Evolutionary conservation across 2,113 vertebrate species (phyloP).

Genomic region (Accipiter virgatus): DNA sequence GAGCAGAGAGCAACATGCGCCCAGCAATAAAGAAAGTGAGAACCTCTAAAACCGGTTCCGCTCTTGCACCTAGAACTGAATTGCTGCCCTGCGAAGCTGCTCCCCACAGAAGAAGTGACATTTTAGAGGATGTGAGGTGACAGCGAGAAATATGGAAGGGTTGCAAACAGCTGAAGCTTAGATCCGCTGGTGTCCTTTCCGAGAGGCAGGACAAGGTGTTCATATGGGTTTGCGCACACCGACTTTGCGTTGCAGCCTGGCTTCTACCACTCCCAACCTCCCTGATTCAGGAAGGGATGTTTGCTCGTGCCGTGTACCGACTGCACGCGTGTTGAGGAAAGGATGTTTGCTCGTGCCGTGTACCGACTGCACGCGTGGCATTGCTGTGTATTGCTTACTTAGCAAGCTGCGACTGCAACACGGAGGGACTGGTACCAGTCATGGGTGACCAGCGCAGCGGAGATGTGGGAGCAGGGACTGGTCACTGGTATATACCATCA

Average conservation of each 20-base stretch:
- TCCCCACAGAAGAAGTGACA: not conserved
- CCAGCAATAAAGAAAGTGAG: not conserved
- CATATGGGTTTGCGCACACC: fast-evolving
- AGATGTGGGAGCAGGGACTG: not conserved
- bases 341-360: not conserved
- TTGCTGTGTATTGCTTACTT: not conserved
- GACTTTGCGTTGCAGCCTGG: not conserved
- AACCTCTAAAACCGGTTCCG: not conserved
- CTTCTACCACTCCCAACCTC: not conserved
- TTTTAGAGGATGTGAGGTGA: not conserved
- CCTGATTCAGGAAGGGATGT: not conserved
- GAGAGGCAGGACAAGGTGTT: fast-evolving
- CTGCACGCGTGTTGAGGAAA: not conserved
- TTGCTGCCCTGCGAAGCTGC: not conserved
- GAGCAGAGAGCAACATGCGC: not conserved
- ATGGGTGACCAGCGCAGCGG: not conserved
- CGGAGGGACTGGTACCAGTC: not conserved
- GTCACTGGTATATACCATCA: not conserved
- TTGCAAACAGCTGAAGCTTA: not conserved
- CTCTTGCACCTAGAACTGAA: not conserved
- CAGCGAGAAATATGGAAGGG: not conserved
- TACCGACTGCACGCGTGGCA: fast-evolving
- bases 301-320: not conserved
- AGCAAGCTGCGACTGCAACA: not conserved
- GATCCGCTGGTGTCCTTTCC: not conserved